A percentile compares a stretch with the other conserved stretches of the same genome.
Conservation (phyloP, 2,888 invertebrate genomes). For the Nymphalis polychloros region DNA sequence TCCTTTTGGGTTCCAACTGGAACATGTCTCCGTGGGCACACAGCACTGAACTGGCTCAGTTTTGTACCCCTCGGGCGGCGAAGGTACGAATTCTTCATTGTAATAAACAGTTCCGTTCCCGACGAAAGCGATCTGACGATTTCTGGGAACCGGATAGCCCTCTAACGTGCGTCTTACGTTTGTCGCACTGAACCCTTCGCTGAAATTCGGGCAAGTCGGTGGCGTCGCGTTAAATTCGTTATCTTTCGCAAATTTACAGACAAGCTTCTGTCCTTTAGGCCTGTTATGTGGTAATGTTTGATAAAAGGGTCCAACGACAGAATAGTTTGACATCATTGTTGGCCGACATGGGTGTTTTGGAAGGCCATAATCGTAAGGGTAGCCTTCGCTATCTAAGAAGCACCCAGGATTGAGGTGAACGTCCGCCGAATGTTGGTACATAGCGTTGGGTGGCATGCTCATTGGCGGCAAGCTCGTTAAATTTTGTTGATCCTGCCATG, state of each 20-base stretch:
- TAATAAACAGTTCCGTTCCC: conserved; percentile 75
- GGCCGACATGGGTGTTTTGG: conserved; percentile 83
- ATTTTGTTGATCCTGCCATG: conserved; percentile 79
- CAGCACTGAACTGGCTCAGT: conserved; percentile 80
- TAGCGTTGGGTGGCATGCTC: conserved; percentile 78
- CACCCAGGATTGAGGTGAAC: conserved; percentile 89
- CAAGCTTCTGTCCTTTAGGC: conserved; percentile 79
- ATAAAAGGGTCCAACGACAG: conserved; percentile 82
- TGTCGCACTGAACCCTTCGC: conserved; percentile 68
- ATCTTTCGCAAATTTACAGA: conserved; percentile 77
- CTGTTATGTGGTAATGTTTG: conserved; percentile 90
- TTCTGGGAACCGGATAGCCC: conserved; percentile 86
- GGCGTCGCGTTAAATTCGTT: conserved; percentile 72
- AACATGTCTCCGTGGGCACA: conserved; percentile 68
- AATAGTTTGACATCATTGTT: conserved; percentile 72
- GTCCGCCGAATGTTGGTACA: conserved; percentile 86
- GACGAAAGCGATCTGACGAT: conserved; percentile 75
- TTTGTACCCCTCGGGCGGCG: conserved; percentile 87
- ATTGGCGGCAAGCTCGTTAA: conserved; percentile 54
- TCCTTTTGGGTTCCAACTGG: conserved; percentile 77
- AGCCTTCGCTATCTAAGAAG: conserved; percentile 89
- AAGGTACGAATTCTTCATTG: conserved; percentile 84
- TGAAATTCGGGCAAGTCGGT: conserved; percentile 65
- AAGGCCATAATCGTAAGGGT: conserved; percentile 89
- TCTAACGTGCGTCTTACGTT: conserved; percentile 89